Conservation (phyloP, 1,140 invertebrate species). For the Achroia grisella region DNA sequence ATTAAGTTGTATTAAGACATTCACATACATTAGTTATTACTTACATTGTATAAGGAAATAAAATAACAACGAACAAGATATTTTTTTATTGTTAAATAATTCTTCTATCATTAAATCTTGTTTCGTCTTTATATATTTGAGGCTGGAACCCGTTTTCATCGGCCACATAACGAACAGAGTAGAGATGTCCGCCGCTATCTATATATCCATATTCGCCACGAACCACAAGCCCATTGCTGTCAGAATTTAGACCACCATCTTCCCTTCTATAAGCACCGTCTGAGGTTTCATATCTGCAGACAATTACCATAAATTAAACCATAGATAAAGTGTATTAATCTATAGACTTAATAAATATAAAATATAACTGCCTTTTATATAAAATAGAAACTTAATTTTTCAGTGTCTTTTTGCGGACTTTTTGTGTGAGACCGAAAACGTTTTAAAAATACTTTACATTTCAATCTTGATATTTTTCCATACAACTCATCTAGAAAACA, state of each 20-base stretch:
- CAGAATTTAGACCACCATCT: slow-evolving; percentile 39
- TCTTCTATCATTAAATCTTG: slow-evolving; percentile 55
- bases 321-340: too few species aligned
- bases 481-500: too few species aligned
- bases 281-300: slow-evolving; percentile 39
- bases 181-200: slow-evolving; percentile 33
- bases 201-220: slow-evolving; percentile 53
- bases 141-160: slow-evolving; percentile 48
- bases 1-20: too few species aligned
- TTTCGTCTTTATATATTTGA: slow-evolving; percentile 20
- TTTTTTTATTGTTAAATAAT: slow-evolving; percentile 29
- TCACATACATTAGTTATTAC: neutral
- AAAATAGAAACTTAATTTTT: too few species aligned
- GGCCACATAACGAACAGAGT: slow-evolving; percentile 41
- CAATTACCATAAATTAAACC: neutral
- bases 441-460: too few species aligned
- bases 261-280: slow-evolving; percentile 56
- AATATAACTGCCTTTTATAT: too few species aligned
- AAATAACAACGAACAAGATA: neutral
- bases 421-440: too few species aligned
- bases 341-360: too few species aligned
- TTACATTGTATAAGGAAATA: slow-evolving; percentile 1
- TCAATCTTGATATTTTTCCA: too few species aligned
- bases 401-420: too few species aligned
- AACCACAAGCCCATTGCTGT: slow-evolving; percentile 26